These are phyloP conservation scores for Ellobium chinense DNA, from an alignment of 2,888 invertebrate genomes.

Conservation along the genomic window DNA sequence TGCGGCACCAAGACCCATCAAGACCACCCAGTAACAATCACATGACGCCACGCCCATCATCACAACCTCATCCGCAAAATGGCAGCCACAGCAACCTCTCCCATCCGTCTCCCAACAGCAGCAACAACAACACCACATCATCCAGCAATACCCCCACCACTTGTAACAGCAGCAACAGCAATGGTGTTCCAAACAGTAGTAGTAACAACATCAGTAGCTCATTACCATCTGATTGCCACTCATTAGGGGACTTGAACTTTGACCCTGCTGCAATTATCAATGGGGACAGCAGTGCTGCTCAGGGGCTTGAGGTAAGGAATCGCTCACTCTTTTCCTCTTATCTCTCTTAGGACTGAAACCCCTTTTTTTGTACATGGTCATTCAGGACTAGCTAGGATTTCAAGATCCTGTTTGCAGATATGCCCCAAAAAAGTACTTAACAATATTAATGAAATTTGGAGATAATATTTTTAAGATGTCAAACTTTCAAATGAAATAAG, in stretches of 20 bases:
- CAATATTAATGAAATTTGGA: too few relatives aligned
- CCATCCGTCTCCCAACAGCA: constrained; percentile 64
- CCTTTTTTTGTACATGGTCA: too few relatives aligned
- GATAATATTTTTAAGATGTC: too few relatives aligned
- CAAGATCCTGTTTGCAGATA: too few relatives aligned
- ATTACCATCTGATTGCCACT: constrained; percentile 50
- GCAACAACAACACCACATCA: constrained; percentile 64
- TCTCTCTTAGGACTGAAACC: too few relatives aligned
- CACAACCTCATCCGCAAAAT: constrained; percentile 55
- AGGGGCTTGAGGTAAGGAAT: constrained; percentile 91
- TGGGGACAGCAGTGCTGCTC: constrained; percentile 91
- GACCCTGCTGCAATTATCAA: constrained; percentile 96
- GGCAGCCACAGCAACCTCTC: constrained; percentile 61
- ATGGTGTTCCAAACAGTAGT: background rate
- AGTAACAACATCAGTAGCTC: constrained; percentile 34
- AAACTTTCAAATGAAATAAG: too few relatives aligned
- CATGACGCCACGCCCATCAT: constrained; percentile 53
- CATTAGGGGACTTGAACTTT: constrained; percentile 81
- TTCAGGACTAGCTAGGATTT: too few relatives aligned
- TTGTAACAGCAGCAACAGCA: constrained; percentile 22
- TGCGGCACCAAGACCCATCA: constrained; percentile 51
- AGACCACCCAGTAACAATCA: constrained; percentile 43
- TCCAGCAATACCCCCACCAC: constrained; percentile 24
- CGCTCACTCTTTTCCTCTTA: too few relatives aligned
- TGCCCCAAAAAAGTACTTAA: too few relatives aligned